Percentiles rank a stretch among this genome's conserved stretches.
phyloP scores from a whole-genome alignment of 2,888 invertebrate genomes.

The Caenorhabditis becei region DNA sequence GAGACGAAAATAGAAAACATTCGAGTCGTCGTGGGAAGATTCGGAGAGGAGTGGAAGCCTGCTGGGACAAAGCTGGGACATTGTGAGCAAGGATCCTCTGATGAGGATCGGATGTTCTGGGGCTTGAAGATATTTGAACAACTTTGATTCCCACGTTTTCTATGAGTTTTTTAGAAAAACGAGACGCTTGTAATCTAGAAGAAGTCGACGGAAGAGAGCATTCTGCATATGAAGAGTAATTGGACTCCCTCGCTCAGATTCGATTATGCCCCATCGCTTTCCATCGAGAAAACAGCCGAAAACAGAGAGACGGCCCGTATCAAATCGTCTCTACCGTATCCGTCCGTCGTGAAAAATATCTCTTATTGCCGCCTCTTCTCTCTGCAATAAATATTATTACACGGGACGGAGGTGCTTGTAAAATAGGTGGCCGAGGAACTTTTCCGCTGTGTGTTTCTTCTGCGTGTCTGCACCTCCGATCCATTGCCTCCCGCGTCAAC shows the following conservation, averaged over 20 bases:
- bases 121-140: too few relatives aligned
- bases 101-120: too few relatives aligned
- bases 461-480: conserved; percentile 12
- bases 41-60: too few relatives aligned
- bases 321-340: background rate
- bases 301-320: background rate
- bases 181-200: background rate
- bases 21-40: background rate
- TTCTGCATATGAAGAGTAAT: conserved; percentile 6
- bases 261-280: conserved; percentile 9
- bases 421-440: conserved; percentile 28
- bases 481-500: conserved; percentile 20
- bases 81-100: too few relatives aligned
- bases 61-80: too few relatives aligned
- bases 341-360: background rate
- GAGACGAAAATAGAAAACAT: background rate
- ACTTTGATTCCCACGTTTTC: too few relatives aligned
- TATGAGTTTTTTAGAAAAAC: background rate
- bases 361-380: background rate
- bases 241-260: conserved; percentile 1
- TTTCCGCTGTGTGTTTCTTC: conserved; percentile 15
- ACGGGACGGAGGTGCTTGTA: conserved; percentile 17
- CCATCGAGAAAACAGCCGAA: background rate
- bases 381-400: conserved; percentile 25
- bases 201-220: background rate